These are phyloP conservation scores for Scrobipalpa atriplicella DNA, from an alignment of 2,888 invertebrate genomes.

Conservation along the genomic window DNA sequence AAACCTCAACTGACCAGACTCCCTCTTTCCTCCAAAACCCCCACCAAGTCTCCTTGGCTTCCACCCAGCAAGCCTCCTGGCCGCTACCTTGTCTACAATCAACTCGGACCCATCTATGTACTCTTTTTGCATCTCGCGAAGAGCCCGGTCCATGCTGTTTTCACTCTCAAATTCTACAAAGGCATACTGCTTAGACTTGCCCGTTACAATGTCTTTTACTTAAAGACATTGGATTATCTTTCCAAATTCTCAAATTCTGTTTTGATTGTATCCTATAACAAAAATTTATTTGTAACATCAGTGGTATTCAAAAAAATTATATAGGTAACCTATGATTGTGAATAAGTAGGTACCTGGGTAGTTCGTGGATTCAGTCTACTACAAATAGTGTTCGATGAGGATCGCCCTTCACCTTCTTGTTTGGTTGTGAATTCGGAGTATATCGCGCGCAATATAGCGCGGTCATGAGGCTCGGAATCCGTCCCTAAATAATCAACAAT, in stretches of 20 bases:
- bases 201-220: constrained; percentile 92
- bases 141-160: constrained; percentile 84
- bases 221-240: constrained; percentile 84
- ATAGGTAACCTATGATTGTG: too few species aligned
- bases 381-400: constrained; percentile 90
- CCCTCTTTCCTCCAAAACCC: constrained; percentile 93
- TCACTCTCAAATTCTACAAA: constrained; percentile 91
- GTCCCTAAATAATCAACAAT: constrained; percentile 74
- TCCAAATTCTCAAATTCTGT: constrained; percentile 85
- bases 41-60: constrained; percentile 93
- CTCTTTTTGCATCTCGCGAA: constrained; percentile 82
- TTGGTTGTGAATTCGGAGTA: constrained; percentile 85
- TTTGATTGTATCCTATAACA: constrained; percentile 77
- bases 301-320: too few species aligned
- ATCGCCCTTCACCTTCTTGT: constrained; percentile 85
- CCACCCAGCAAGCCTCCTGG: constrained; percentile 89
- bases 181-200: constrained; percentile 91
- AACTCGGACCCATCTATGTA: constrained; percentile 86
- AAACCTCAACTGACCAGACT: constrained; percentile 94
- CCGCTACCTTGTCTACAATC: constrained; percentile 89
- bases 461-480: constrained; percentile 91
- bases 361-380: constrained; percentile 86
- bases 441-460: constrained; percentile 87
- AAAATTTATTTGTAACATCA: too few species aligned
- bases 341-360: constrained; percentile 77